Evolutionary conservation across 2,113 vertebrate species (phyloP), one percentile per base, ranked within the genome.

Genomic region (Ellobius talpinus): DNA sequence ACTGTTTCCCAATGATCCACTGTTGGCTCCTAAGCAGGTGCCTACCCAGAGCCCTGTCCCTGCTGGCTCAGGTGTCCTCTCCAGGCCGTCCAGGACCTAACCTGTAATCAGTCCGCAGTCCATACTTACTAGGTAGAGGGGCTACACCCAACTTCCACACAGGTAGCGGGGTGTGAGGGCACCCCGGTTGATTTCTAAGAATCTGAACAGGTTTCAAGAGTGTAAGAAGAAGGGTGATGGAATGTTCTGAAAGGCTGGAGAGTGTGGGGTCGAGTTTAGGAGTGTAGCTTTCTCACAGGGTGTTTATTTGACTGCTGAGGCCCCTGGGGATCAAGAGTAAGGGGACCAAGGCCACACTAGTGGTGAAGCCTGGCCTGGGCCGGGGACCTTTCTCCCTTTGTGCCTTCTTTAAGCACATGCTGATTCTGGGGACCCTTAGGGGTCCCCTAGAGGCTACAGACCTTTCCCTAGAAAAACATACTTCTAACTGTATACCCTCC

Each of bases 191-290:
- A 16, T 66, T 78, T 70, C 42, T 68, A 19, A 92, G 91, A 52
- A 42, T 84, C 55, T 50, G 17, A 73, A 76, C 63, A 33, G 74
- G 9, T 81, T 84, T 61, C 1, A 29, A 17, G 61, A 45, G 68
- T 74, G 12, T 17, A 5, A 36, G 65, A 92, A 31, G n/a, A 52
- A 73, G 45, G 47, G 31, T 0, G 4, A 58, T 65, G 72, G 91
- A 78, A 91, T n/a, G 11, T 79, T 97, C 92, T 91, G 65, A 84
- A 90, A 70, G 88, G 61, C 68, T 7, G 86, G 76, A 63, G 36
- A 0, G 55, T 3, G 21, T 6, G 7, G 16, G 42, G 24, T 52
- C 52, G 70, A 81, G 63, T 61, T 55, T 42, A 17, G 39, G 74
- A 68, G 45, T 50, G 19, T 33, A 3, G 2, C 63, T 93, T 77